Percentiles rank a stretch among this genome's conserved stretches.
These are phyloP conservation scores for Caenorhabditis elegans DNA, from an alignment of 1,140 invertebrate genomes.

Conservation along the genomic window DNA sequence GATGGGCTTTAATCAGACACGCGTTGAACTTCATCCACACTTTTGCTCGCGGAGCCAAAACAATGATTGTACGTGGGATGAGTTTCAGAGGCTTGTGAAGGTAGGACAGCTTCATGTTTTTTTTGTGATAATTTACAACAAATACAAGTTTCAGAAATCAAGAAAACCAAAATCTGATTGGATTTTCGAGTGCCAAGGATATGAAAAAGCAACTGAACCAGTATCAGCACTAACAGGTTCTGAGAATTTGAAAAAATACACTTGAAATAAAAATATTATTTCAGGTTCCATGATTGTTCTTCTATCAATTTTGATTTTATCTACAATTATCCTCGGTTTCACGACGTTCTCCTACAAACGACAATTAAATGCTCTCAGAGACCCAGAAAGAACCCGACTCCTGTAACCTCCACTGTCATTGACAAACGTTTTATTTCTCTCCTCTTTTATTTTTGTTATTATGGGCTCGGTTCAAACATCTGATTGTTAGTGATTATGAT, in stretches of 20 bases:
- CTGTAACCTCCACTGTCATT: not conserved
- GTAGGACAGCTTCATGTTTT: not conserved
- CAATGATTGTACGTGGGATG: not conserved
- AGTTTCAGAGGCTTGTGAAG: not conserved
- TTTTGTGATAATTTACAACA: not conserved
- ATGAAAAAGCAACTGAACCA: not conserved
- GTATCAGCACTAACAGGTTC: not conserved
- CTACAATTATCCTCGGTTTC: constrained; percentile 3
- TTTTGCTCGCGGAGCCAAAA: not conserved
- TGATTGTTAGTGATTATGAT: constrained; percentile 28
- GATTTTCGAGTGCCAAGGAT: constrained; percentile 2
- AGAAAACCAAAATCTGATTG: constrained; percentile 4
- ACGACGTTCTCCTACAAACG: constrained; percentile 11
- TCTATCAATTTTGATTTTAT: not conserved
- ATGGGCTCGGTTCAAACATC: not conserved
- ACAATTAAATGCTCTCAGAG: not conserved
- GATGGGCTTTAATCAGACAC: not conserved
- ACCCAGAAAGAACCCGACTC: not conserved
- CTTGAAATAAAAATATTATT: not conserved
- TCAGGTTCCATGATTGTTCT: constrained; percentile 1
- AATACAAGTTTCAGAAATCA: not conserved
- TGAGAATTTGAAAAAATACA: too few relatives aligned
- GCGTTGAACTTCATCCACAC: not conserved
- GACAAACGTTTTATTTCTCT: constrained; percentile 25
- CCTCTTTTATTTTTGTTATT: not conserved